Evolutionary conservation across 1,140 invertebrate species (phyloP).

Genomic region (Andricus grossulariae): DNA sequence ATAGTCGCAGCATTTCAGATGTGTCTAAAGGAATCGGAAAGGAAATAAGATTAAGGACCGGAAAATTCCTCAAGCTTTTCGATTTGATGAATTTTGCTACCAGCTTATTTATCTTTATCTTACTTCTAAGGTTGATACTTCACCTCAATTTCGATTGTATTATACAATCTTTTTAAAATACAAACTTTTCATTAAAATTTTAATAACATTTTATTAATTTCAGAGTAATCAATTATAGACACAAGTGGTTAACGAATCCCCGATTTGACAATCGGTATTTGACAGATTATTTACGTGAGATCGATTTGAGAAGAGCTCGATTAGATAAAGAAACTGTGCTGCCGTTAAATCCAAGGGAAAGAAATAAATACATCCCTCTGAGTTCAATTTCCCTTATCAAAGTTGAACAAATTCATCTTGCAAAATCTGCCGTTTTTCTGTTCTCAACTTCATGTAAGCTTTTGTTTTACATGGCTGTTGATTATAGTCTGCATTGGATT

Average conservation of each 20-base stretch:
- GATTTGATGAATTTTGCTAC: constrained; percentile 80
- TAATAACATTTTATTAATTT: constrained; percentile 40
- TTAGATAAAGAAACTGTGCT: constrained; percentile 81
- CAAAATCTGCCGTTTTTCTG: constrained; percentile 79
- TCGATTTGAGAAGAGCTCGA: constrained; percentile 81
- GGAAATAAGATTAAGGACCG: constrained; percentile 79
- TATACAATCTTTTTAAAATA: neutral
- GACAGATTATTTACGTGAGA: constrained; percentile 80
- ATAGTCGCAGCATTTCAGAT: constrained; percentile 72
- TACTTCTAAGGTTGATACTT: constrained; percentile 77
- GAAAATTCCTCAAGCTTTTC: constrained; percentile 77
- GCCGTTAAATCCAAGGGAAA: constrained; percentile 83
- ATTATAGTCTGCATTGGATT: constrained; percentile 86
- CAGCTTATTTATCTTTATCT: constrained; percentile 79
- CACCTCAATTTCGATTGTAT: no score
- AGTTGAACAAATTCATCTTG: constrained; percentile 78
- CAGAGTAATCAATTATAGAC: constrained; percentile 83
- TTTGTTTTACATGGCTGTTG: constrained; percentile 81
- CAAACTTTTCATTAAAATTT: constrained; percentile 11
- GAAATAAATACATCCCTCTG: constrained; percentile 79
- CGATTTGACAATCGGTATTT: constrained; percentile 86
- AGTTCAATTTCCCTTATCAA: constrained; percentile 78
- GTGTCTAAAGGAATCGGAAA: constrained; percentile 78
- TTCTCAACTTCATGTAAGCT: constrained; percentile 81
- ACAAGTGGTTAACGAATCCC: constrained; percentile 83